phyloP scores from a whole-genome alignment of 2,797 vertebrate genomes.

The Cephalopachus bancanus region DNA sequence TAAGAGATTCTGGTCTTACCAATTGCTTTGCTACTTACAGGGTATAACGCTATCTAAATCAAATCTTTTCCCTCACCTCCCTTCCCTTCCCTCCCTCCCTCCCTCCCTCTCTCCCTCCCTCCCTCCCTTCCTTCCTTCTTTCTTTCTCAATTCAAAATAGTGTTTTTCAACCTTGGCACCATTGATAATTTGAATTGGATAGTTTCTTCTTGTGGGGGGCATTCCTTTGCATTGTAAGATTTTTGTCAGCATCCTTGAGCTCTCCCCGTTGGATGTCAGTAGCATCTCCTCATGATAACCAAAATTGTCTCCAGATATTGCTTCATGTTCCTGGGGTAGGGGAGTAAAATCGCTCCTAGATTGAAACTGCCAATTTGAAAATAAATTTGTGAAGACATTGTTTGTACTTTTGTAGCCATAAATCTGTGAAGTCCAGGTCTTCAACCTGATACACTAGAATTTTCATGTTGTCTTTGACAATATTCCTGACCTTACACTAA shows the following conservation, averaged over 20 bases:
- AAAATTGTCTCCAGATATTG: not conserved
- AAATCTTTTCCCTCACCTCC: not conserved
- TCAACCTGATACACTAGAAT: fast-evolving
- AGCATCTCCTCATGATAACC: not conserved
- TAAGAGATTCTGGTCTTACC: not conserved
- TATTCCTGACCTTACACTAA: not conserved
- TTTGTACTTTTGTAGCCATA: fast-evolving
- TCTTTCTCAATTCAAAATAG: not conserved
- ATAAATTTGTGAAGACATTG: not conserved
- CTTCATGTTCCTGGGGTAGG: not conserved
- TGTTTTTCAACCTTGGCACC: not conserved
- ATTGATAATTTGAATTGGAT: not conserved
- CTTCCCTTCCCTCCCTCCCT: too few relatives aligned
- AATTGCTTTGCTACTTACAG: not conserved
- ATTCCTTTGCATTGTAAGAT: too few relatives aligned
- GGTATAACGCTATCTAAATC: not conserved
- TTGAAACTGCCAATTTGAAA: not conserved
- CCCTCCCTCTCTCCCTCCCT: too few relatives aligned
- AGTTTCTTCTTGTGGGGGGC: not conserved
- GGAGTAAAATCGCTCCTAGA: not conserved
- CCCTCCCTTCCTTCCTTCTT: too few relatives aligned
- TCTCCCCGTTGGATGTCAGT: not conserved
- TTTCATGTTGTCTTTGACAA: not conserved
- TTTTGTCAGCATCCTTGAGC: not conserved
- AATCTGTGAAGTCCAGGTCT: not conserved